Evolutionary conservation across 2,888 invertebrate species (phyloP).

Genomic region (Ophioninae sp.): DNA sequence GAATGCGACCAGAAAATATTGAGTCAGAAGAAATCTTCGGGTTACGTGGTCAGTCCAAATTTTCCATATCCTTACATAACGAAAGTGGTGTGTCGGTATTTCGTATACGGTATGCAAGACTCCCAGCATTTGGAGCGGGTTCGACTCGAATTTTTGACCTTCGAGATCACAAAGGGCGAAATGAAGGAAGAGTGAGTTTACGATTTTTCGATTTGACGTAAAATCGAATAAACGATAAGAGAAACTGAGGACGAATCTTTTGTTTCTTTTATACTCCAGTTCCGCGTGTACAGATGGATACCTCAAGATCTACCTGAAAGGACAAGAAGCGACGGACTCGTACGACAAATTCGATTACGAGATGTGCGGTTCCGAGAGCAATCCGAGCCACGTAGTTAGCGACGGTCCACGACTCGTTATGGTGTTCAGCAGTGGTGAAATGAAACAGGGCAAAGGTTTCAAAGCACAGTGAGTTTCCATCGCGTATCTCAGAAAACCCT

Average conservation of each 20-base stretch:
- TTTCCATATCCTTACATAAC: slow-evolving; percentile 97
- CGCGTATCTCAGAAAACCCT: too few relatives aligned
- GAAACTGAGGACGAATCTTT: neutral
- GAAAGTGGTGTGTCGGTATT: slow-evolving; percentile 98
- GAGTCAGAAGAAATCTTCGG: slow-evolving; percentile 95
- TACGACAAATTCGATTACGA: slow-evolving; percentile 97
- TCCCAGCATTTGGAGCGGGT: slow-evolving; percentile 97
- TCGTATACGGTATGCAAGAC: slow-evolving; percentile 99
- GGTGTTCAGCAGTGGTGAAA: slow-evolving; percentile 96
- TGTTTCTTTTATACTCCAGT: slow-evolving; percentile 79
- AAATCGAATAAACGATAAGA: neutral
- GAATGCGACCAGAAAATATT: slow-evolving; percentile 99
- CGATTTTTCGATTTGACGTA: slow-evolving; percentile 3
- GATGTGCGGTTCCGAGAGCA: slow-evolving; percentile 91
- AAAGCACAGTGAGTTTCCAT: slow-evolving; percentile 86
- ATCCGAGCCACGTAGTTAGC: slow-evolving; percentile 91
- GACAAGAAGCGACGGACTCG: slow-evolving; percentile 95
- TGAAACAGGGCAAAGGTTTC: slow-evolving; percentile 92
- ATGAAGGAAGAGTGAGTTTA: slow-evolving; percentile 89
- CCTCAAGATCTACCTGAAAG: slow-evolving; percentile 94
- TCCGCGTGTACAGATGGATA: slow-evolving; percentile 91
- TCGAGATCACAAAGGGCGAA: slow-evolving; percentile 94
- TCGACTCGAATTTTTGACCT: slow-evolving; percentile 92
- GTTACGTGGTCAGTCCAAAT: slow-evolving; percentile 97
- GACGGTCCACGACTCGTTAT: slow-evolving; percentile 96